A percentile compares a stretch with the other conserved stretches of the same genome.
phyloP scores from a whole-genome alignment of 2,113 vertebrate species.

The Psilopogon haemacephalus region DNA sequence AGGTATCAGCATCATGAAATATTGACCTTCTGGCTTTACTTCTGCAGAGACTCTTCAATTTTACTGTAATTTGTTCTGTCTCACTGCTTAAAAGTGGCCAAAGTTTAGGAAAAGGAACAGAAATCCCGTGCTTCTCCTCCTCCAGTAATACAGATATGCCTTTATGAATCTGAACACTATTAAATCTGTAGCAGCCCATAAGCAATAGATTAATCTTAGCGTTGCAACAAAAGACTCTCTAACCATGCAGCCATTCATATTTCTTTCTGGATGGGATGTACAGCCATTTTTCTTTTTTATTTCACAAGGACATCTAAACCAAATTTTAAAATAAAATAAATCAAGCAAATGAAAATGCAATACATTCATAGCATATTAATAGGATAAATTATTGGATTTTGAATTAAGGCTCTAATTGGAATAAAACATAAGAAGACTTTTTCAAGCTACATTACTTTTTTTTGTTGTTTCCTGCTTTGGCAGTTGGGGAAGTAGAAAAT shows the following conservation, averaged over 20 bases:
- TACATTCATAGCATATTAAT: slow-evolving; percentile 44
- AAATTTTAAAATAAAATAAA: slow-evolving; percentile 62
- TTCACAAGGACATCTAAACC: slow-evolving; percentile 36
- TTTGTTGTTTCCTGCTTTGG: slow-evolving; percentile 52
- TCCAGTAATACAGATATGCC: slow-evolving; percentile 28
- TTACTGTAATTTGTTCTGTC: slow-evolving; percentile 22
- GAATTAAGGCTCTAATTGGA: slow-evolving; percentile 50
- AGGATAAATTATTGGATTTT: slow-evolving; percentile 56
- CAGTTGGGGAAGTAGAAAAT: slow-evolving; percentile 34
- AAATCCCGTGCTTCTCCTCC: not conserved
- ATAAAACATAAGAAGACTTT: slow-evolving; percentile 34
- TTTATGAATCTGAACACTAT: slow-evolving; percentile 36
- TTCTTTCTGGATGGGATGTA: slow-evolving; percentile 50
- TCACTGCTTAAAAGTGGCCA: slow-evolving; percentile 3
- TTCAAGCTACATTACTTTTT: slow-evolving; percentile 45
- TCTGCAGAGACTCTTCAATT: slow-evolving; percentile 29
- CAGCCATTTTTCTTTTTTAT: slow-evolving; percentile 50
- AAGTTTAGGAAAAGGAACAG: slow-evolving; percentile 1
- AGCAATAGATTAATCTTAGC: slow-evolving; percentile 27
- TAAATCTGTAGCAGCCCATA: slow-evolving; percentile 36
- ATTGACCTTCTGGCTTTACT: slow-evolving; percentile 2
- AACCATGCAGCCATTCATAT: slow-evolving; percentile 32
- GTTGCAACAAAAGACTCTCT: slow-evolving; percentile 17
- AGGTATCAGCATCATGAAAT: slow-evolving; percentile 27
- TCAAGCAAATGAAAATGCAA: slow-evolving; percentile 54